Evolutionary conservation across 2,888 invertebrate genomes (phyloP).

Genomic region (Alcis repandata): DNA sequence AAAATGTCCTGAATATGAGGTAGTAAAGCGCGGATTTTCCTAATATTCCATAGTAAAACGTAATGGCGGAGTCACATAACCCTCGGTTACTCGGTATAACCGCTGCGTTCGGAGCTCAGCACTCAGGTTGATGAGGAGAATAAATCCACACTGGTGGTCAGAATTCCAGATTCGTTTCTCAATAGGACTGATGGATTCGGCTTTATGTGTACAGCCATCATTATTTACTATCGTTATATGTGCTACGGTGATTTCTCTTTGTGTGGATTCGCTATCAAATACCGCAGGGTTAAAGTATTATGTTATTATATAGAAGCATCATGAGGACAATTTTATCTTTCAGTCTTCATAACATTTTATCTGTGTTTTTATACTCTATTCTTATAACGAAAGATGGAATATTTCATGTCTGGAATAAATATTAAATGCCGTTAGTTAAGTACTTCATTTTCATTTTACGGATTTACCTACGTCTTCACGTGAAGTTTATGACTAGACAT

Average conservation of each 20-base stretch:
- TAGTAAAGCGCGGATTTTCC: slow-evolving; percentile 60
- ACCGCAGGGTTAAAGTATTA: background rate
- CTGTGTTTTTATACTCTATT: background rate
- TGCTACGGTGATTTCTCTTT: slow-evolving; percentile 11
- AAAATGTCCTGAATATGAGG: slow-evolving; percentile 29
- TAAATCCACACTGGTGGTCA: slow-evolving; percentile 52
- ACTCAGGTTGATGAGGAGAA: slow-evolving; percentile 73
- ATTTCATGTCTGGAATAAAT: no score
- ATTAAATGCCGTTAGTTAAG: background rate
- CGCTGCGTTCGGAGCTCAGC: slow-evolving; percentile 51
- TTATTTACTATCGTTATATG: slow-evolving; percentile 40
- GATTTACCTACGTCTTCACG: background rate
- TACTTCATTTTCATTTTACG: background rate
- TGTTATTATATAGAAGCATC: background rate
- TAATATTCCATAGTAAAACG: slow-evolving; percentile 57
- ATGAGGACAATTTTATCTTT: background rate
- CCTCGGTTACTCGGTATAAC: slow-evolving; percentile 52
- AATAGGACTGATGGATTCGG: slow-evolving; percentile 45
- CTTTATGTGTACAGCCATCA: slow-evolving; percentile 41
- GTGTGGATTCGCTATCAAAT: slow-evolving; percentile 11
- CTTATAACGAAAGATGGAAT: no score
- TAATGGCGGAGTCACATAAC: slow-evolving; percentile 62
- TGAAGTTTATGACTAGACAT: background rate
- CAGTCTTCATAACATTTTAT: background rate
- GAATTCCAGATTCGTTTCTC: slow-evolving; percentile 45